A percentile compares a stretch with the other conserved stretches of the same genome.
phyloP scores from a whole-genome alignment of 2,888 invertebrate genomes.

The Archips crataeganus region DNA sequence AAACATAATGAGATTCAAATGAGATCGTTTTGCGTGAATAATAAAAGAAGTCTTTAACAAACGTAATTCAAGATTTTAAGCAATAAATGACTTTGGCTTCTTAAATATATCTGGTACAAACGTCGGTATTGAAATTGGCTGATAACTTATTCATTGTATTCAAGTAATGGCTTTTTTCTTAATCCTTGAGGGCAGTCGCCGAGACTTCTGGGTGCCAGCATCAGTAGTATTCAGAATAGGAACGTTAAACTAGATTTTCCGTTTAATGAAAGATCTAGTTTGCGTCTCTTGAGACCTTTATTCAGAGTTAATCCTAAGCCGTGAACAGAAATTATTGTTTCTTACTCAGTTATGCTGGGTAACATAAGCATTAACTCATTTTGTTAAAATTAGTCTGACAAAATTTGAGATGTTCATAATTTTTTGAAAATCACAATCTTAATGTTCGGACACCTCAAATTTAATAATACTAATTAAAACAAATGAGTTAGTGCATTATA shows the following conservation, averaged over 20 bases:
- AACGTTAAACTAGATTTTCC: background rate
- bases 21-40: slow-evolving; percentile 41
- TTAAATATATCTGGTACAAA: slow-evolving; percentile 25
- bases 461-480: no score
- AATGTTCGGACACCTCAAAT: no score
- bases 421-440: no score
- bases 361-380: no score
- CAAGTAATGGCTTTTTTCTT: slow-evolving; percentile 24
- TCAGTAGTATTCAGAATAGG: background rate
- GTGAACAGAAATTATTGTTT: no score
- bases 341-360: no score
- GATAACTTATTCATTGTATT: slow-evolving; percentile 39
- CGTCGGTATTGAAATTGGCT: slow-evolving; percentile 32
- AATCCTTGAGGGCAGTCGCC: slow-evolving; percentile 10
- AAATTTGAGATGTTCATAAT: no score
- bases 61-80: slow-evolving; percentile 40
- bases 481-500: no score
- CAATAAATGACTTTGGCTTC: slow-evolving; percentile 31
- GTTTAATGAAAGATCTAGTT: no score
- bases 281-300: no score
- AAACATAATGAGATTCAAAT: slow-evolving; percentile 43
- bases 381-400: no score
- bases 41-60: slow-evolving; percentile 36
- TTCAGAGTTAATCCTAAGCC: no score
- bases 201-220: background rate